phyloP scores from a whole-genome alignment of 2,797 vertebrate genomes.

The Sebastes minor region DNA sequence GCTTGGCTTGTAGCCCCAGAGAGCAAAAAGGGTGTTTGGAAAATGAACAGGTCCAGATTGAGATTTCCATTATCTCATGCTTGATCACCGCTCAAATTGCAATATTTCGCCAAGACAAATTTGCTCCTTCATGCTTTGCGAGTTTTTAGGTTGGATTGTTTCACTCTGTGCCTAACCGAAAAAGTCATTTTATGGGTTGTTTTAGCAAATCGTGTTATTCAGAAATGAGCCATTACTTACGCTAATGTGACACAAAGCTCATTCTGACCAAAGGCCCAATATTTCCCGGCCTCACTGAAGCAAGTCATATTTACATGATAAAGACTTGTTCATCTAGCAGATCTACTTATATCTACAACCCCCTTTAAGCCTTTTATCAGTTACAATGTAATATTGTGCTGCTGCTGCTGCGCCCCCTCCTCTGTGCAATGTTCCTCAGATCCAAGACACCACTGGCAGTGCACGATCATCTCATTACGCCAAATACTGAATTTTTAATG shows the following conservation, averaged over 20 bases:
- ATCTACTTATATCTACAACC: conserved; percentile 46
- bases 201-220: conserved; percentile 64
- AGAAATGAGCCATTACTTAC: conserved; percentile 67
- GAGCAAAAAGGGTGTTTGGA: conserved; percentile 39
- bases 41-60: conserved; percentile 68
- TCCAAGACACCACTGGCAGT: conserved; percentile 54
- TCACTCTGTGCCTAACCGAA: conserved; percentile 46
- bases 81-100: conserved; percentile 73
- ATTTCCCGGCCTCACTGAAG: conserved; percentile 52
- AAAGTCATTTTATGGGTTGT: conserved; percentile 67
- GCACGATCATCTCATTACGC: conserved; percentile 67
- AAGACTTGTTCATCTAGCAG: conserved; percentile 60
- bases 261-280: conserved; percentile 61
- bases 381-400: conserved; percentile 38
- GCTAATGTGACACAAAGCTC: conserved; percentile 67
- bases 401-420: conserved; percentile 8
- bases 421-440: conserved; percentile 30
- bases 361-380: conserved; percentile 52
- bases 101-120: conserved; percentile 70
- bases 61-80: conserved; percentile 70
- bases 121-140: conserved; percentile 63
- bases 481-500: conserved; percentile 76
- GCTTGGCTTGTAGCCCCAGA: conserved; percentile 48
- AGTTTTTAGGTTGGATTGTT: conserved; percentile 59
- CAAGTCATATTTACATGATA: conserved; percentile 71